These are phyloP conservation scores for Antennarius striatus DNA, from an alignment of 2,113 vertebrate species.

Conservation along the genomic window DNA sequence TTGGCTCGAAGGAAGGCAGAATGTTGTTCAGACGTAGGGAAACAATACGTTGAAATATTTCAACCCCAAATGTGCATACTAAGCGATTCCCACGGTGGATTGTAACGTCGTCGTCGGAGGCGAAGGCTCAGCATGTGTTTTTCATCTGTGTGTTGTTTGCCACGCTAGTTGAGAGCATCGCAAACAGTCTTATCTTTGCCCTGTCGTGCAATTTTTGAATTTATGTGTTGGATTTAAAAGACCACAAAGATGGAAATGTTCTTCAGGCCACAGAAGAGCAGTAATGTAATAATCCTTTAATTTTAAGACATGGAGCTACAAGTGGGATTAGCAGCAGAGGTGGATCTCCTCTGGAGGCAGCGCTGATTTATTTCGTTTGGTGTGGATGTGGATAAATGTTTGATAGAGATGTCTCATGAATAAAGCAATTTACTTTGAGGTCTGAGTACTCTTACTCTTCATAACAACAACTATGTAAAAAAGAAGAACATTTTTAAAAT, in stretches of 20 bases:
- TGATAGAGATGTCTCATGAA: too few species aligned
- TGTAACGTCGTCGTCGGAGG: neutral
- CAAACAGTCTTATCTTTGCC: neutral
- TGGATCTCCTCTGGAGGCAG: neutral
- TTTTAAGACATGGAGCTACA: constrained; percentile 10
- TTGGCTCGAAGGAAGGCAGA: constrained; percentile 17
- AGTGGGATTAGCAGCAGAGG: constrained; percentile 7
- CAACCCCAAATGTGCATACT: neutral
- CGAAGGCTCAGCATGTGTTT: neutral
- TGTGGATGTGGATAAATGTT: too few species aligned
- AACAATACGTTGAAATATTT: neutral
- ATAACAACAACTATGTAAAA: too few species aligned
- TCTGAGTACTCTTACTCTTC: too few species aligned
- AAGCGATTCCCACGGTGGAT: neutral
- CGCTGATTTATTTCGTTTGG: neutral
- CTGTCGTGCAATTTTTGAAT: constrained; percentile 2
- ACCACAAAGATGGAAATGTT: constrained; percentile 10
- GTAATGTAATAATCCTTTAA: neutral
- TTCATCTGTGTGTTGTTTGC: neutral
- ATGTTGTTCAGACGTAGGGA: neutral
- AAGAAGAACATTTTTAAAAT: too few species aligned
- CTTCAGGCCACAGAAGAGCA: constrained; percentile 10
- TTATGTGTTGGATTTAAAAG: constrained; percentile 1
- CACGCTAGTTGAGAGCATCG: too few species aligned
- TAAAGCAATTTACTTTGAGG: too few species aligned